These are phyloP conservation scores for Aplocera efformata DNA, from an alignment of 2,888 invertebrate genomes.

Conservation along the genomic window DNA sequence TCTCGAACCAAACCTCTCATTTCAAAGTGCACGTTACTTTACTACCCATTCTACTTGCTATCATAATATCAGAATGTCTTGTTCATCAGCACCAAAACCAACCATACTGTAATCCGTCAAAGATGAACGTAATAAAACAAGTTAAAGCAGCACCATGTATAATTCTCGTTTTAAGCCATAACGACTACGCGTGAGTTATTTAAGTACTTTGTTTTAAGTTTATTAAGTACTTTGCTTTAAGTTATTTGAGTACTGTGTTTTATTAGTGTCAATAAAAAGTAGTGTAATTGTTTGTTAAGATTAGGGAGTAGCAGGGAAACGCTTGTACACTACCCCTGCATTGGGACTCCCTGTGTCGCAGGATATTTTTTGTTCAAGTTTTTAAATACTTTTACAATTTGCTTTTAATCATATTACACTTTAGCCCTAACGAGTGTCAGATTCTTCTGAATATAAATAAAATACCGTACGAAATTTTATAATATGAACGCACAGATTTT, in stretches of 20 bases:
- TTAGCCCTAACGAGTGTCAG: too few relatives aligned
- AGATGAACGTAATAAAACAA: slow-evolving; percentile 58
- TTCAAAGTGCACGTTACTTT: too few relatives aligned
- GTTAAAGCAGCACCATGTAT: slow-evolving; percentile 54
- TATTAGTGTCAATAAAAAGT: slow-evolving; percentile 29
- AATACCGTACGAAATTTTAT: too few relatives aligned
- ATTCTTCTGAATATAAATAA: too few relatives aligned
- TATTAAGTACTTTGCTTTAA: slow-evolving; percentile 14
- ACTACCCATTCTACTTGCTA: too few relatives aligned
- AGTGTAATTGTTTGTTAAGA: slow-evolving; percentile 17
- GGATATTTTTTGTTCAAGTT: too few relatives aligned
- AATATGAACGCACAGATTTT: too few relatives aligned
- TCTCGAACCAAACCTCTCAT: too few relatives aligned
- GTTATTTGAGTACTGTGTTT: slow-evolving; percentile 13
- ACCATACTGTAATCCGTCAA: slow-evolving; percentile 49
- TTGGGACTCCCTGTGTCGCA: too few relatives aligned
- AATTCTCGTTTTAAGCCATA: slow-evolving; percentile 64
- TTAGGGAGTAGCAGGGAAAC: slow-evolving; percentile 8
- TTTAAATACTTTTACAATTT: too few relatives aligned
- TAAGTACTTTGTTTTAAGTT: slow-evolving; percentile 21
- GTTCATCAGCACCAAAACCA: slow-evolving; percentile 26
- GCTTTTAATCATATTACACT: too few relatives aligned
- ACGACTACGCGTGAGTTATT: slow-evolving; percentile 34
- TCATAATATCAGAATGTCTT: slow-evolving; percentile 3
- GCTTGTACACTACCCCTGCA: too few relatives aligned